Base-by-base conservation (phyloP, 2,797 vertebrate genomes). In the Aulostomus chinensis region DNA sequence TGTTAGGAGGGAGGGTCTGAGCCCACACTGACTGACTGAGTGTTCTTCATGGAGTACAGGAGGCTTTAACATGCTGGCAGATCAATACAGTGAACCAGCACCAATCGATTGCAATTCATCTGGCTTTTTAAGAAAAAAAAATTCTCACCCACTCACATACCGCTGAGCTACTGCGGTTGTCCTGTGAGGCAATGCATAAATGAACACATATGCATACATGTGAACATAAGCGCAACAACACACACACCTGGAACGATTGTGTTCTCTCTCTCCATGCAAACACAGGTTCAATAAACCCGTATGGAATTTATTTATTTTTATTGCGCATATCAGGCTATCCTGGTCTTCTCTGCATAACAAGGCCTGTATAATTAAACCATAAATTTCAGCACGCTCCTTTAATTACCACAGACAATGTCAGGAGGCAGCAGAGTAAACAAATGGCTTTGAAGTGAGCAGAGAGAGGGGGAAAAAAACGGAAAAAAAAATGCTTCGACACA, bases 361-460 rank as follows among this genome's bases (percentile, higher is more conserved):
- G 86, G 77, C 70, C 79, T 69, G 80, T 84, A 85, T 88, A 89
- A 89, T 88, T 89, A 90, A 88, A 87, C 84, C 80, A 88, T 88
- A 88, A 88, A 89, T 89, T 87, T 87, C 84, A 73, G 72, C 40
- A 70, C 39, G 75, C 82, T 86, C 80, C 81, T 88, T 88, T 88
- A 89, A 91, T 91, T 89, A 91, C 81, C 81, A 81, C 75, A 86
- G 85, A 88, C 86, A 86, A 87, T 86, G 85, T 86, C 83, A 81
- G 84, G 80, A 82, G 86, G 78, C 85, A 78, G 84, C 67, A 80
- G 80, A 81, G 81, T 83, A 89, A 88, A 89, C 88, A 88, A 86
- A 85, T 76, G 68, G 82, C 82, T 86, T 84, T 87, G 85, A 90
- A 81, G 83, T 84, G 82, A 83, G 85, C 60, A 65, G 78, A 76